Evolutionary conservation across 2,797 vertebrate genomes (phyloP), one percentile per base, ranked within the genome.

Genomic region (Botia kubotai): DNA sequence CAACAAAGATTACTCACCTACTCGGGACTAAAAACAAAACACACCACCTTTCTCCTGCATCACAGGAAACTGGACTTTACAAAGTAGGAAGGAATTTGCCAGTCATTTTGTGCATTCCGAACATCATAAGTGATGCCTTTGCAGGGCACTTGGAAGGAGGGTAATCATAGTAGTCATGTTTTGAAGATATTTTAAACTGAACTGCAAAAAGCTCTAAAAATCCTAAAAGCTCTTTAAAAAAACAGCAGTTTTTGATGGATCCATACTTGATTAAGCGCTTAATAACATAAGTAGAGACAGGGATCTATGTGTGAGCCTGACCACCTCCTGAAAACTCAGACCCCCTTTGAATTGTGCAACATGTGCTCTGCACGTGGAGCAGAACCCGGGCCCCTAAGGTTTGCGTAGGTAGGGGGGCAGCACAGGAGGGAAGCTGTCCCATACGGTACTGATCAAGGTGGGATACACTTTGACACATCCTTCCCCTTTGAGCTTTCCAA

Each of bases 311-410:
- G 81, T 21, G 26, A 71, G 75, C 39, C 89, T 87, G 89, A 82
- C 89, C 88, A 89, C 78, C 87, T 83, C 80, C 84, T 90, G 70
- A 89, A 85, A 88, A 91, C 89, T 89, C 85, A 79, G 86, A 84
- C 88, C 81, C 90, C 89, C 91, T 92, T 91, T 89, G 87, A 83
- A 67, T 80, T 83, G 81, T 73, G 83, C 75, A 90, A 94, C 94
- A 95, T 94, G 90, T 95, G 94, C 89, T 87, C 72, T 92, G 89
- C 93, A 94, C 88, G 92, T 95, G 93, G 87, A 90, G 87, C 82
- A 85, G 62, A 36, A 87, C 74, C 84, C 46, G 12, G 75, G 72
- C 83, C 82, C 75, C 75, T 77, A 36, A 66, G 83, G 74, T 75
- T 68, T 48, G 55, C 84, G 67, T 80, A 76, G 80, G 82, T 77